phyloP scores from a whole-genome alignment of 2,797 vertebrate genomes.

The Chaenodraco wilsoni region DNA sequence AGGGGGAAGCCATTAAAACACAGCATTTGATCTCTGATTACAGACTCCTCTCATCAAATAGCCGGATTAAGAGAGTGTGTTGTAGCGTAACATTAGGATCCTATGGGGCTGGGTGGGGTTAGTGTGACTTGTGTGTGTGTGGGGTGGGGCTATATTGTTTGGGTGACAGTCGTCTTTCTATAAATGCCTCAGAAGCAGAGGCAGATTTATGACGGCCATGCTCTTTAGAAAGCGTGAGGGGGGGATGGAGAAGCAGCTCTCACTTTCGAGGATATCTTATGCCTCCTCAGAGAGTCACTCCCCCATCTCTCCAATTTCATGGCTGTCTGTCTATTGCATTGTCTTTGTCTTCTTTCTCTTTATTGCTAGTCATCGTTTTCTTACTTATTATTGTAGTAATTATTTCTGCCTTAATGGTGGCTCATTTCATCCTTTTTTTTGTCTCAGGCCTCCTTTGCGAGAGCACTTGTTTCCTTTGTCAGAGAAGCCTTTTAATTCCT shows the following conservation, averaged over 20 bases:
- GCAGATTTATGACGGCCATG: constrained; percentile 70
- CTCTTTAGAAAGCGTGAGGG: constrained; percentile 58
- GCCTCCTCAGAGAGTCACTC: constrained; percentile 62
- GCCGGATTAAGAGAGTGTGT: constrained; percentile 52
- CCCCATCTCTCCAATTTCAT: constrained; percentile 57
- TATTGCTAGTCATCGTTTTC: constrained; percentile 29
- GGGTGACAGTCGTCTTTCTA: constrained; percentile 56
- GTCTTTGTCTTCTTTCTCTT: constrained; percentile 37
- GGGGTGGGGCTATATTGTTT: constrained; percentile 52
- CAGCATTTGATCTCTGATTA: constrained; percentile 44
- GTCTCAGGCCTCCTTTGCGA: constrained; percentile 1
- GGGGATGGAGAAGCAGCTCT: constrained; percentile 62
- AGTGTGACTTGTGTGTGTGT: constrained; percentile 39
- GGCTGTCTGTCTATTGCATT: constrained; percentile 47
- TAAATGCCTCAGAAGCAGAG: constrained; percentile 59
- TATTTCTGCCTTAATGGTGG: constrained; percentile 15
- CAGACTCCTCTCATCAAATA: constrained; percentile 42
- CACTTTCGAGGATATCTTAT: constrained; percentile 64
- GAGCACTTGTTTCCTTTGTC: constrained; percentile 47
- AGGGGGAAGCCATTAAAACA: constrained; percentile 50
- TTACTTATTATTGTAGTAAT: constrained; percentile 20
- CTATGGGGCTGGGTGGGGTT: constrained; percentile 47
- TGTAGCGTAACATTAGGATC: constrained; percentile 47
- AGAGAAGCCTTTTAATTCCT: constrained; percentile 37
- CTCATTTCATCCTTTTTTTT: not conserved